Evolutionary conservation across 2,113 vertebrate species (phyloP), one percentile per base, ranked within the genome.

Genomic region (Platichthys flesus): DNA sequence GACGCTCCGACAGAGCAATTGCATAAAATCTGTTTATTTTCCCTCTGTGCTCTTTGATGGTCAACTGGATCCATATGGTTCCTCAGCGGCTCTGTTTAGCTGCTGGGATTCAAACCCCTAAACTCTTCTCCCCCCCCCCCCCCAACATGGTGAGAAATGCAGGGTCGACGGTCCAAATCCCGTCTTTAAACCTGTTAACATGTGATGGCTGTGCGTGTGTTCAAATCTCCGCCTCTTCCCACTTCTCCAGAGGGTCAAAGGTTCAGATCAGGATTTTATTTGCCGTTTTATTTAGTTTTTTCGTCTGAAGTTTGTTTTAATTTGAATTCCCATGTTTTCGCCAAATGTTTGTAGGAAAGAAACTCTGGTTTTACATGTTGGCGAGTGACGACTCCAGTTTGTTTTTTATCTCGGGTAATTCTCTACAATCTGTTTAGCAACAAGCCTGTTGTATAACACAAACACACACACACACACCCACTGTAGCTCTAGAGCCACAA

Each of bases 21-120:
- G 45, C 80, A 81, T 79, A 84, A 92, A 85, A 79, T 37, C 45
- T 85, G 84, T 90, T 91, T 89, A 88, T 88, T 88, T 89, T 72
- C 77, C 79, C 61, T 81, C 63, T 71, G 47, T 52, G 76, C 61
- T 58, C 89, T 91, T 89, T 89, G 88, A 88, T 77, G 79, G 78
- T 70, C 84, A 87, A 89, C 87, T 83, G 84, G 74, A 87, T 87
- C 86, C 90, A 91, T 78, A 82, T 90, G 84, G 67, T 54, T 54
- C 42, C 78, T 76, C 52, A 4, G 71, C 65, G 1, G 62, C 59
- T 77, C 63, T 68, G 76, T 79, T 83, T 63, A 74, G 75, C 65
- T 13, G 72, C 71, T 56, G 76, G 78, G 81, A 86, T 57, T 81
- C 74, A 78, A 72, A 82, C 80, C 54, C 16, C 10, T 79, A 82